Conservation (phyloP, 2,113 vertebrate genomes). For the Gallinago undulata region DNA sequence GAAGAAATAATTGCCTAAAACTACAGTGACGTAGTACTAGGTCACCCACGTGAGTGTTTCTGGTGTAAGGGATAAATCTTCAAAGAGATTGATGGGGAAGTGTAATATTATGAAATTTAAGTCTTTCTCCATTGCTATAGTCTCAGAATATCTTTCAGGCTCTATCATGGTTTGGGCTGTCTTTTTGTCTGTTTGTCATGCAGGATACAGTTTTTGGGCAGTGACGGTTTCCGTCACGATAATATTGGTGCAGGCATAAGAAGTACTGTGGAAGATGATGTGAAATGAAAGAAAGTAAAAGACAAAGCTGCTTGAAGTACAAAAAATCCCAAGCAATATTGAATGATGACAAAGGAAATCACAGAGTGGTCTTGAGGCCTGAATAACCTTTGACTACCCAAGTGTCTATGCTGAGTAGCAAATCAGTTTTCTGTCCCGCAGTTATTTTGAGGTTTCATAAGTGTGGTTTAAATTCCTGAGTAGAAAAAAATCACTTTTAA, state of each 20-base stretch:
- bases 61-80: not conserved
- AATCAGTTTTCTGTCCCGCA: not conserved
- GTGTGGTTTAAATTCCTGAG: not conserved
- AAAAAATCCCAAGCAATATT: not conserved
- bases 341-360: not conserved
- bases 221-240: not conserved
- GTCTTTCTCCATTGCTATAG: not conserved
- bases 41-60: not conserved
- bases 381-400: not conserved
- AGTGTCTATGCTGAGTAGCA: not conserved
- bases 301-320: not conserved
- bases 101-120: not conserved
- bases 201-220: not conserved
- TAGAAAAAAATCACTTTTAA: not conserved
- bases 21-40: accelerated
- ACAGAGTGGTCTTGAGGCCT: not conserved
- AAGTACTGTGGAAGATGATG: not conserved
- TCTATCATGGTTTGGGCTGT: not conserved
- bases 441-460: not conserved
- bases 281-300: not conserved
- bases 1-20: not conserved
- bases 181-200: not conserved
- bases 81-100: not conserved
- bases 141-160: not conserved
- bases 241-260: not conserved